Conservation (phyloP, 1,140 invertebrate species). For the Metopolophium dirhodum region DNA sequence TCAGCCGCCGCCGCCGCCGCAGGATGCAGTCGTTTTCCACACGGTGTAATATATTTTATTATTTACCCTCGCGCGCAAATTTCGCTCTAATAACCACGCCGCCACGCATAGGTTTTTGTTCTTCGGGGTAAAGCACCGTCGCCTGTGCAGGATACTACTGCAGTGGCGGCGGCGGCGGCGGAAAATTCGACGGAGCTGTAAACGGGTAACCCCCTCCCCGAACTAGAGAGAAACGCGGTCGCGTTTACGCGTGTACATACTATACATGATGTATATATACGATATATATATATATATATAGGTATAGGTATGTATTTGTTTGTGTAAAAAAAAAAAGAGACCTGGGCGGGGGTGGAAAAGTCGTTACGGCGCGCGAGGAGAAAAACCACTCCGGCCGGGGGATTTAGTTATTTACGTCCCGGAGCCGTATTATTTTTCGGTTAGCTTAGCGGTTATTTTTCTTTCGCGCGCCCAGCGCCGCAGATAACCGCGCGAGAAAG, state of each 20-base stretch:
- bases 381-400: conserved; percentile 20
- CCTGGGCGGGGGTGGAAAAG: not conserved
- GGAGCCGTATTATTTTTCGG: conserved; percentile 49
- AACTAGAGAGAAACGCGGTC: not conserved
- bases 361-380: not conserved
- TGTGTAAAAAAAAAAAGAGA: not conserved
- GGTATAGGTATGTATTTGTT: not conserved
- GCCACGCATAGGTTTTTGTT: not conserved
- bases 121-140: not conserved
- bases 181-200: not conserved
- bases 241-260: not conserved
- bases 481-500: conserved; percentile 4
- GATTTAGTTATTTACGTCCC: conserved; percentile 54
- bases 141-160: not conserved
- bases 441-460: conserved; percentile 48
- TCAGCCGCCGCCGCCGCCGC: too few relatives aligned
- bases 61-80: not conserved
- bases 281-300: too few relatives aligned
- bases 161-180: not conserved
- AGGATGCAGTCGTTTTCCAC: conserved; percentile 22
- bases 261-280: not conserved
- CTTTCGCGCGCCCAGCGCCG: not conserved
- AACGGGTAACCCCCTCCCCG: not conserved
- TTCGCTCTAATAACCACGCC: conserved; percentile 30
- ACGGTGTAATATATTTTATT: not conserved